A percentile compares a stretch with the other conserved stretches of the same genome.
Evolutionary conservation across 2,888 invertebrate species (phyloP).

Genomic region (Folsomia candida): DNA sequence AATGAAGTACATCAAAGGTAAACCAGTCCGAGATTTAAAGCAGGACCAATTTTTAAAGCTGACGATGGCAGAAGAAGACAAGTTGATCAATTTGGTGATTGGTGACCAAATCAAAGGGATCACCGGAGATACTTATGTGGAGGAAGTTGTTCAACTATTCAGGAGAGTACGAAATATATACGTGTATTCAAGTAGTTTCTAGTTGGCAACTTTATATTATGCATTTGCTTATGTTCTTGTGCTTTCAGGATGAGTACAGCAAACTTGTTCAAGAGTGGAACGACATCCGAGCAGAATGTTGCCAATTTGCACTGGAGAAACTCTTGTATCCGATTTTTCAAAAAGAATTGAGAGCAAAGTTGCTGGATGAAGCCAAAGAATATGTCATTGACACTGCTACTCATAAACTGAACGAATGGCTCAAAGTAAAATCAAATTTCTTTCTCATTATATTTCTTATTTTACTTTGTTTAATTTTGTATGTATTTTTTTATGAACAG

Average conservation of each 20-base stretch:
- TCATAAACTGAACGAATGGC: conserved; percentile 82
- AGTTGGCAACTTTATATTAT: neutral
- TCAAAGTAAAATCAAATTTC: too few relatives aligned
- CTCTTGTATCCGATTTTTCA: conserved; percentile 86
- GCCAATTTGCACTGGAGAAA: conserved; percentile 80
- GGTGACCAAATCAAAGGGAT: conserved; percentile 76
- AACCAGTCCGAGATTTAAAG: conserved; percentile 82
- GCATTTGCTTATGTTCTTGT: too few relatives aligned
- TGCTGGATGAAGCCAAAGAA: conserved; percentile 84
- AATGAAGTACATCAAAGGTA: conserved; percentile 86
- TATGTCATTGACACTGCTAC: conserved; percentile 79
- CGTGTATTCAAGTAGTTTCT: too few relatives aligned
- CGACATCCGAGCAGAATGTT: conserved; percentile 77
- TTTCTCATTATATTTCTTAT: too few relatives aligned
- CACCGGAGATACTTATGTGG: conserved; percentile 67
- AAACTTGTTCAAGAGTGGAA: conserved; percentile 96
- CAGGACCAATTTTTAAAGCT: conserved; percentile 89
- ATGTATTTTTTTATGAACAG: too few relatives aligned
- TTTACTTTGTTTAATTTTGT: too few relatives aligned
- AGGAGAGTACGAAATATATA: too few relatives aligned
- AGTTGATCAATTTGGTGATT: conserved; percentile 69
- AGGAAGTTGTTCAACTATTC: conserved; percentile 84
- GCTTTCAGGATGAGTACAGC: conserved; percentile 80
- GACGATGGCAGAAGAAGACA: conserved; percentile 75
- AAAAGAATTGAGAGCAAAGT: conserved; percentile 75